Evolutionary conservation across 2,888 invertebrate genomes (phyloP), one percentile per base, ranked within the genome.

Genomic region (Hedya salicella): DNA sequence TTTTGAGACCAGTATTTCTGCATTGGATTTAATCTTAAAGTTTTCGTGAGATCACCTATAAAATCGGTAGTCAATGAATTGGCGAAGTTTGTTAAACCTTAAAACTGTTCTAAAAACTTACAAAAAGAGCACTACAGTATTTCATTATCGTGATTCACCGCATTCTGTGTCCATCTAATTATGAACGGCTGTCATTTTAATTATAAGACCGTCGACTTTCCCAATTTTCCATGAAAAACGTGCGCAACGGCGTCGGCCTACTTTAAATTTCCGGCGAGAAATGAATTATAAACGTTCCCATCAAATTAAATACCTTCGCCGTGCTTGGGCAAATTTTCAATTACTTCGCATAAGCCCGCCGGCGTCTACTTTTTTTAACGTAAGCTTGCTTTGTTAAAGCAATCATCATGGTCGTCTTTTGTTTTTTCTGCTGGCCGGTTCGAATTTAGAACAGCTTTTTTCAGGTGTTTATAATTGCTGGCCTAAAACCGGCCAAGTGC

Each of bases 251-350:
- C 52, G 46, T 32, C 61, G 61, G 53, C 61, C 54, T 54, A 61
- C 30, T 54, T 66, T 30, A 53, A 48, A 61, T 50, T 64, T 13
- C 25, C 36, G 36, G 14, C 48, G 32, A 25, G 46, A 54, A 65
- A 60, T 53, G 46, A 57, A 66, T 61, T 61, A 66, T 66, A 21
- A 60, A 61, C 61, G 66, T 66, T 61, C 50, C 57, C 64, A 54
- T 66, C 54, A 61, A 49, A 61, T 61, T 66, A 60, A 66, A 65
- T 65, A 66, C 54, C 62, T 32, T 30, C 53, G 40, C 19, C 61
- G 53, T 16, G 66, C 52, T 53, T 59, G 54, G 30, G 65, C 39
- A 48, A 53, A 50, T 65, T 65, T 65, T 65, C 65, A 59, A 65
- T 65, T 65, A 65, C 46, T 60, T 60, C 30, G 52, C n/a, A n/a